Conservation (phyloP, 2,797 vertebrate genomes). For the Micrastur ruficollis region DNA sequence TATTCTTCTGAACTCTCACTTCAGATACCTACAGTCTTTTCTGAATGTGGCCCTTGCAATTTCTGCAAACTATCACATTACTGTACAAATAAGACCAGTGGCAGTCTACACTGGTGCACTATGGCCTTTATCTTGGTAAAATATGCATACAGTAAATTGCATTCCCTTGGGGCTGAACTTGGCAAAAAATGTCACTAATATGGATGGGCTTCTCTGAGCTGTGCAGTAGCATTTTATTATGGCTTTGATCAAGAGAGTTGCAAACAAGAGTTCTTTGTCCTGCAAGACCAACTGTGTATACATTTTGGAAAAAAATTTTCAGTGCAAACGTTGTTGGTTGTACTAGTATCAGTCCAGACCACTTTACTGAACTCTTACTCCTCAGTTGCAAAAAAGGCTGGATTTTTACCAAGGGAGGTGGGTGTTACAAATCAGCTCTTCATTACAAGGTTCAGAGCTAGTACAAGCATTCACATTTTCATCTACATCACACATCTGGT, state of each 20-base stretch:
- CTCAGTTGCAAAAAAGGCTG: background rate
- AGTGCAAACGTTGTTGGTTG: background rate
- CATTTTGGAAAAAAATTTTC: background rate
- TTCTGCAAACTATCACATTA: background rate
- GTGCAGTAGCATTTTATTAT: background rate
- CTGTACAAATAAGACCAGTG: background rate
- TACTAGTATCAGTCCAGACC: background rate
- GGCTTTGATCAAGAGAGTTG: background rate
- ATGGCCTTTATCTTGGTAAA: background rate
- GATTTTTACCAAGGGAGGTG: background rate
- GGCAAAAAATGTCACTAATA: background rate
- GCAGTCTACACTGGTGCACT: background rate
- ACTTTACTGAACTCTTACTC: background rate
- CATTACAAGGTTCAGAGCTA: background rate
- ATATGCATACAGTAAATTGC: background rate
- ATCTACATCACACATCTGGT: background rate
- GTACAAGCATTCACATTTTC: background rate
- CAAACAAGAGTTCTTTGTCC: background rate
- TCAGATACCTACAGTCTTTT: background rate
- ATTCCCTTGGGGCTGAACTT: background rate
- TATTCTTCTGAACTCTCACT: background rate
- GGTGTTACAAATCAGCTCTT: background rate
- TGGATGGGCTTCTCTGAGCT: background rate
- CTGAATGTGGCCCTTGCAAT: background rate
- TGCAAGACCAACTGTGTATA: background rate